A percentile compares a stretch with the other conserved stretches of the same genome.
These are phyloP conservation scores for Megaceryle torquata DNA, from an alignment of 2,113 vertebrate species.

Conservation along the genomic window DNA sequence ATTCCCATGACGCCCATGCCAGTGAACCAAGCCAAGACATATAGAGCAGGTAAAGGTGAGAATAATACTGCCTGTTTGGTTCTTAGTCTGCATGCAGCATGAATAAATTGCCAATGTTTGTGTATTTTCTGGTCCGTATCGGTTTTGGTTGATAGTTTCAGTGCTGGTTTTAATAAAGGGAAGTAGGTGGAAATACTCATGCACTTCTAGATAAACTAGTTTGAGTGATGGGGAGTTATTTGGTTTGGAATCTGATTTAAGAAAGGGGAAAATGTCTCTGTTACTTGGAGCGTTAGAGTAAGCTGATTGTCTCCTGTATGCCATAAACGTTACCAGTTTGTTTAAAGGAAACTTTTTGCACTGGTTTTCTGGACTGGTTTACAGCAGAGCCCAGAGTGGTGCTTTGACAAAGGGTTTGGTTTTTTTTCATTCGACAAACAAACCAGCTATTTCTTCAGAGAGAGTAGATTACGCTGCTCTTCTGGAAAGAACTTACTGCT, in stretches of 20 bases:
- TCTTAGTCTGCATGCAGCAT: conserved; percentile 74
- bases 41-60: conserved; percentile 99
- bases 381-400: background rate
- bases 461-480: background rate
- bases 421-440: background rate
- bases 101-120: background rate
- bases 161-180: background rate
- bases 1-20: conserved; percentile 97
- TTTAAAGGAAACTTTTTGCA: background rate
- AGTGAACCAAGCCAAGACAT: conserved; percentile 97
- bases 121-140: background rate
- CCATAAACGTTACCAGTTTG: background rate
- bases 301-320: background rate
- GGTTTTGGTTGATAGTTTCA: background rate
- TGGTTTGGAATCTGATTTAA: background rate
- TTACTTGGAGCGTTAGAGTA: background rate
- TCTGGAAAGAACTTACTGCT: background rate
- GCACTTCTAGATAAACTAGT: background rate
- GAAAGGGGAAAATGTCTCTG: background rate
- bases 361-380: background rate
- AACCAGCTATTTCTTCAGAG: background rate
- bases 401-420: background rate
- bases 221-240: background rate
- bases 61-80: conserved; percentile 79
- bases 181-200: background rate